Evolutionary conservation across 1,140 invertebrate species (phyloP).

Genomic region (Branchinecta lindahli): DNA sequence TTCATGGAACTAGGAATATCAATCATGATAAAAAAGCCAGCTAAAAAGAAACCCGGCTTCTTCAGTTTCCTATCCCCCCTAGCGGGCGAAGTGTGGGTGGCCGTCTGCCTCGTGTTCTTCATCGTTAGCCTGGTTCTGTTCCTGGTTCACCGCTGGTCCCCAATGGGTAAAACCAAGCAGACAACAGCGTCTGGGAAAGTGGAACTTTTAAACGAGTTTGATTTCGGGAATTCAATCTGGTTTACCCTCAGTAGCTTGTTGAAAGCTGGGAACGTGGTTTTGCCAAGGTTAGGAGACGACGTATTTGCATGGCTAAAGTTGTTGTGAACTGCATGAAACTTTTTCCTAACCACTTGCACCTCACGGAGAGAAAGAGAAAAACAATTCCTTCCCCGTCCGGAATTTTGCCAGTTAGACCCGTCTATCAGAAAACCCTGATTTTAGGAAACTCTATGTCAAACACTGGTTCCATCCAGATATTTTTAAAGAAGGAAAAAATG

Average conservation of each 20-base stretch:
- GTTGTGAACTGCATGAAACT: no score
- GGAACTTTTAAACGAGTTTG: conserved; percentile 43
- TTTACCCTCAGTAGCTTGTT: conserved; percentile 48
- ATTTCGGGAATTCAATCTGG: conserved; percentile 48
- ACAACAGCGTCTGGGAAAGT: conserved; percentile 31
- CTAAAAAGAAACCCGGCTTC: conserved; percentile 41
- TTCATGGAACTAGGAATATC: conserved; percentile 53
- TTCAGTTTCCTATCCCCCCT: conserved; percentile 52
- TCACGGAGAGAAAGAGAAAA: no score
- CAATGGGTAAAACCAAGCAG: conserved; percentile 38
- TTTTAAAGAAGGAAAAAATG: no score
- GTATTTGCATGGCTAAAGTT: no score
- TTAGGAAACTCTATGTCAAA: no score
- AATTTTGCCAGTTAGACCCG: no score
- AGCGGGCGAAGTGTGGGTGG: conserved; percentile 45
- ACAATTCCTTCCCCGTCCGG: no score
- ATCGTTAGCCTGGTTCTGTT: conserved; percentile 46
- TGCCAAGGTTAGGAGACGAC: conserved; percentile 38
- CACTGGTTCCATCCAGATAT: no score
- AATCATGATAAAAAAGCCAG: conserved; percentile 50
- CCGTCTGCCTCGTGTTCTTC: conserved; percentile 42
- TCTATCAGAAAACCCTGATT: no score
- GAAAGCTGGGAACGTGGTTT: conserved; percentile 48
- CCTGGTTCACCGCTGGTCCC: conserved; percentile 43
- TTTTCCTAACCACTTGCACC: no score